Evolutionary conservation across 2,888 invertebrate genomes (phyloP).

Genomic region (Drosophila barbarae): DNA sequence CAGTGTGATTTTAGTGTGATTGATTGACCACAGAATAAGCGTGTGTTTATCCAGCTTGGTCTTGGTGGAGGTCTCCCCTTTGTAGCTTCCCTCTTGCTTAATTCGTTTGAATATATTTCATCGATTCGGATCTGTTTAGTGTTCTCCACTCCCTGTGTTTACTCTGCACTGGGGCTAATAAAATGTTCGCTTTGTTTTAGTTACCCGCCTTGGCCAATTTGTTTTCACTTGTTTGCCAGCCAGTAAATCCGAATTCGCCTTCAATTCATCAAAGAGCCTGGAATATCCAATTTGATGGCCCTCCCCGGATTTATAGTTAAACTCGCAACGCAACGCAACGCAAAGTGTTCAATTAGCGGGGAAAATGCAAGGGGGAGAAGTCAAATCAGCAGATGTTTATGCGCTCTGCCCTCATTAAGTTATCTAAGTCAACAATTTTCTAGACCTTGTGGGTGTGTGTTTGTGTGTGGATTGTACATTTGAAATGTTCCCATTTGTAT

Average conservation of each 20-base stretch:
- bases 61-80: constrained; percentile 2
- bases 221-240: constrained; percentile 33
- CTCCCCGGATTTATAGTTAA: constrained; percentile 29
- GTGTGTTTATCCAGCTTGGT: constrained; percentile 13
- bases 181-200: constrained; percentile 35
- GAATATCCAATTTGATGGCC: constrained; percentile 24
- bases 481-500: constrained; percentile 60
- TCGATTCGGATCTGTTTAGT: constrained; percentile 29
- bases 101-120: constrained; percentile 22
- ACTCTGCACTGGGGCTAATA: constrained; percentile 36
- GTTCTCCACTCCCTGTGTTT: constrained; percentile 25
- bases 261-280: constrained; percentile 29
- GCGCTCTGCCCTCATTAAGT: constrained; percentile 15
- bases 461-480: constrained; percentile 47
- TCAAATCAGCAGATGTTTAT: constrained; percentile 7
- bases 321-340: constrained; percentile 9
- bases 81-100: constrained; percentile 1
- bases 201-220: constrained; percentile 19
- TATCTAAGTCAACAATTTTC: constrained; percentile 24
- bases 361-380: constrained; percentile 5
- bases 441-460: constrained; percentile 19
- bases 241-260: constrained; percentile 28
- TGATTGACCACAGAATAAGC: constrained; percentile 24
- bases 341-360: constrained; percentile 17
- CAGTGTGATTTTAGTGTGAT: constrained; percentile 42